Conservation (phyloP, 2,888 invertebrate species). For the Penaeus monodon region DNA sequence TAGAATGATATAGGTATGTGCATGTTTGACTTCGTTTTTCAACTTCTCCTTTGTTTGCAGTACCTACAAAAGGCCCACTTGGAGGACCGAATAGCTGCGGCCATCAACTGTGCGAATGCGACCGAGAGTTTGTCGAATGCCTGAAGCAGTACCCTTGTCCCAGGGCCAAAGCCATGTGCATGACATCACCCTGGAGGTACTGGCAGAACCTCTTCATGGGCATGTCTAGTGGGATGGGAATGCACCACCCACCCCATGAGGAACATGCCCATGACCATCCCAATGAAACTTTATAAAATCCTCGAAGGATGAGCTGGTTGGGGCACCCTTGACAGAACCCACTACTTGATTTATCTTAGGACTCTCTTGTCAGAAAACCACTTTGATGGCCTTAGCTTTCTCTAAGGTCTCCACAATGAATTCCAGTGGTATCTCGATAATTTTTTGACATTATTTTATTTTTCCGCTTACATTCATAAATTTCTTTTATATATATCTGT, state of each 20-base stretch:
- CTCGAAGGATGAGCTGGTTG: no score
- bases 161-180: constrained; percentile 78
- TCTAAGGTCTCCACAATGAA: no score
- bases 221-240: constrained; percentile 44
- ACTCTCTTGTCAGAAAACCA: no score
- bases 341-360: no score
- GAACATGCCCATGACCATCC: not conserved
- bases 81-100: constrained; percentile 76
- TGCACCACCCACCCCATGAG: constrained; percentile 28
- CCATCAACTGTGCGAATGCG: constrained; percentile 86
- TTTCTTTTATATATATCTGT: no score
- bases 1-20: no score
- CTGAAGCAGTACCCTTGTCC: constrained; percentile 84
- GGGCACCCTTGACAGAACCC: no score
- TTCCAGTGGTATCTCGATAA: no score
- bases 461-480: no score
- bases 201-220: constrained; percentile 82
- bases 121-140: constrained; percentile 83
- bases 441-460: no score
- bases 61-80: constrained; percentile 23
- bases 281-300: not conserved
- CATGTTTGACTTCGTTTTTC: no score
- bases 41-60: constrained; percentile 28
- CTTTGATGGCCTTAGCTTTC: no score
- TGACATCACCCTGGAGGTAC: constrained; percentile 80